Conservation (phyloP, 2,113 vertebrate species). For the Redunca redunca region DNA sequence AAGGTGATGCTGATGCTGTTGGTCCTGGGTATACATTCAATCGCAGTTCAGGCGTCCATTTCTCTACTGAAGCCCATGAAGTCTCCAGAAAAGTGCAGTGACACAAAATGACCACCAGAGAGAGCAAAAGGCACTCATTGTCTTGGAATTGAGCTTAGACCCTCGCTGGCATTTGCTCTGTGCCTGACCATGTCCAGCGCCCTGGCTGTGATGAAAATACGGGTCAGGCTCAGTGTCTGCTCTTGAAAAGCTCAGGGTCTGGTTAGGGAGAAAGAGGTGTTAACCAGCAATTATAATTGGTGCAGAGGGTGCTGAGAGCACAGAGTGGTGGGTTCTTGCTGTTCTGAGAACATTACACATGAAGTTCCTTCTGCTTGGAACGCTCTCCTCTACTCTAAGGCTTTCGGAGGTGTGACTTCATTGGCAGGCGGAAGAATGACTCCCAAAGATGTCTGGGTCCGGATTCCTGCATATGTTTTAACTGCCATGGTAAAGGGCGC, state of each 20-base stretch:
- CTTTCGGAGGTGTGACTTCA: background rate
- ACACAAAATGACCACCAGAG: constrained; percentile 43
- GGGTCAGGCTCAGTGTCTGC: background rate
- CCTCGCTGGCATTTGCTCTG: background rate
- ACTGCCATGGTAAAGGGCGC: background rate
- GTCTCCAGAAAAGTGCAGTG: background rate
- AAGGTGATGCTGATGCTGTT: background rate
- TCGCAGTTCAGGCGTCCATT: background rate
- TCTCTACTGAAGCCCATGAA: background rate
- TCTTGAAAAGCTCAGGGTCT: background rate
- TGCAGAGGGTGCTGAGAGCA: background rate
- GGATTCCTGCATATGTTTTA: background rate
- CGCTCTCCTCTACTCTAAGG: background rate
- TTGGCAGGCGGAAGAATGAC: background rate
- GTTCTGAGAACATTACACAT: background rate
- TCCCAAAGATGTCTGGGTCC: background rate
- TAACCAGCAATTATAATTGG: background rate
- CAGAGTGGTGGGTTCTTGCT: background rate
- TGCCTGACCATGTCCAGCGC: accelerated
- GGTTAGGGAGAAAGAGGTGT: background rate
- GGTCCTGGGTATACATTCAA: background rate
- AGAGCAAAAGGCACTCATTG: background rate
- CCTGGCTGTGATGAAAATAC: background rate
- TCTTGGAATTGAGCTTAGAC: background rate
- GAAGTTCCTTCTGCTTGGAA: background rate